A percentile compares a stretch with the other conserved stretches of the same genome.
Conservation (phyloP, 2,113 vertebrate species). For the Stigmatopora argus region DNA sequence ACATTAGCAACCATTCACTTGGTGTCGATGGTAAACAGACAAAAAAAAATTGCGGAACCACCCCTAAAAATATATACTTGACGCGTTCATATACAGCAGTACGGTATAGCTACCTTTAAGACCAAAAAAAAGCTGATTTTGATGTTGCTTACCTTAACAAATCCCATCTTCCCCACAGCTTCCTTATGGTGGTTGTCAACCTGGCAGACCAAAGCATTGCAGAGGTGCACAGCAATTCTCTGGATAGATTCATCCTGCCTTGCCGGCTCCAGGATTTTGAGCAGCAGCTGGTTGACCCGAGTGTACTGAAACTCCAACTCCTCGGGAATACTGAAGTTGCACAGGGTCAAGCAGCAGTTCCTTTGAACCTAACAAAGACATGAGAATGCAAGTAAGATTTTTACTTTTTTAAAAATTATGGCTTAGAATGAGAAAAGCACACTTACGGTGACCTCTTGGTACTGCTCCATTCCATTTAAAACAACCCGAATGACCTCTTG, state of each 20-base stretch:
- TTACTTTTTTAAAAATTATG: no score
- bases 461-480: slow-evolving; percentile 96
- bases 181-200: slow-evolving; percentile 99
- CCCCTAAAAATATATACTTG: no score
- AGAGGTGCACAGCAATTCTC: slow-evolving; percentile 94
- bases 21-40: no score
- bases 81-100: no score
- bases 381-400: background rate
- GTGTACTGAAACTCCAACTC: slow-evolving; percentile 97
- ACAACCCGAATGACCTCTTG: slow-evolving; percentile 93
- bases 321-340: slow-evolving; percentile 97
- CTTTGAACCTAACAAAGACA: slow-evolving; percentile 80
- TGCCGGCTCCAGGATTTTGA: slow-evolving; percentile 88
- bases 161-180: slow-evolving; percentile 97
- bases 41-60: no score
- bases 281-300: slow-evolving; percentile 88
- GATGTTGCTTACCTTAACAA: slow-evolving; percentile 81
- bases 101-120: no score
- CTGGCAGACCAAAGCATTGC: slow-evolving; percentile 95
- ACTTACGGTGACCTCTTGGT: slow-evolving; percentile 96
- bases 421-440: background rate
- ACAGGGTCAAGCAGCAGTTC: slow-evolving; percentile 94
- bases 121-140: background rate
- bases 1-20: no score
- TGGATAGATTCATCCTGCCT: slow-evolving; percentile 97